Evolutionary conservation across 2,797 vertebrate genomes (phyloP).

Genomic region (Tympanoctomys barrerae): DNA sequence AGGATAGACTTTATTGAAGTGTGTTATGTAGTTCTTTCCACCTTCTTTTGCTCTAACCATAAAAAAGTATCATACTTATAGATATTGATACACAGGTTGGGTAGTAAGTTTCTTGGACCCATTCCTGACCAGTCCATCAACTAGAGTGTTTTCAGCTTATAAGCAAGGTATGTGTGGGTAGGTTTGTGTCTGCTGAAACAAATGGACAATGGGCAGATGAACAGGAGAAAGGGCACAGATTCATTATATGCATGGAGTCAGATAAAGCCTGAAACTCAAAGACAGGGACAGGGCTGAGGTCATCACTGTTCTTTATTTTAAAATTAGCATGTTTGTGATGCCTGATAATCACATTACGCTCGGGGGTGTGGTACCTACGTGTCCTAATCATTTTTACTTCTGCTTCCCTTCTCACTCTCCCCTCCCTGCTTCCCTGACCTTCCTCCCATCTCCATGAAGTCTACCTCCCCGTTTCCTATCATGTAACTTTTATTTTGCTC

Average conservation of each 20-base stretch:
- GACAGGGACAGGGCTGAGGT: not conserved
- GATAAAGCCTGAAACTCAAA: not conserved
- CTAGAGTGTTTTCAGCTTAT: not conserved
- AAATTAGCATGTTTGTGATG: not conserved
- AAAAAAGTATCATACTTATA: not conserved
- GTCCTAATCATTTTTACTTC: not conserved
- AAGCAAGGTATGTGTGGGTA: not conserved
- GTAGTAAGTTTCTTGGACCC: not conserved
- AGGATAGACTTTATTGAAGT: not conserved
- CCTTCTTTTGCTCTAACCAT: not conserved
- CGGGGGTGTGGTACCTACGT: not conserved
- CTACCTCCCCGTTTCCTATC: not conserved
- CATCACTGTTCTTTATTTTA: not conserved
- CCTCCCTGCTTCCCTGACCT: not conserved
- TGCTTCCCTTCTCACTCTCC: not conserved
- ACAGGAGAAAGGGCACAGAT: not conserved
- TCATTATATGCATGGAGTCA: not conserved
- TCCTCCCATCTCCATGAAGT: not conserved
- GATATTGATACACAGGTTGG: fast-evolving
- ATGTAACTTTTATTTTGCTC: not conserved
- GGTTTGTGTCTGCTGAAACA: not conserved
- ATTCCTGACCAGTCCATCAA: not conserved
- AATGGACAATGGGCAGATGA: not conserved
- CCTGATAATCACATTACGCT: not conserved
- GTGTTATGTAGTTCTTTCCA: not conserved